Evolutionary conservation across 2,888 invertebrate species (phyloP), one percentile per base, ranked within the genome.

Genomic region (Archips xylosteana): DNA sequence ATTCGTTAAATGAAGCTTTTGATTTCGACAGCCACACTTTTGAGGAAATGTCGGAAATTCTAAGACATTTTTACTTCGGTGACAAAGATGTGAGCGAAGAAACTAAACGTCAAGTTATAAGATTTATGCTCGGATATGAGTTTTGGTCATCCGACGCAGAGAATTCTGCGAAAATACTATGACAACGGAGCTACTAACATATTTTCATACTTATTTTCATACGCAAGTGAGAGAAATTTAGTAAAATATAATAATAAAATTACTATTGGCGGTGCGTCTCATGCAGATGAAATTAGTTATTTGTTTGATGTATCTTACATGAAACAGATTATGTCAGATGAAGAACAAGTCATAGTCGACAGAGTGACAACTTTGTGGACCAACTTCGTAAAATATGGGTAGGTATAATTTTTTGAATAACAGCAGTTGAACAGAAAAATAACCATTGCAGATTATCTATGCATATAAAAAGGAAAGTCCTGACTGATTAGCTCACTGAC

Each of bases 331-430:
- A 66, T 61, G 65, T 49, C 60, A 32, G 39, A 51, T 23, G 76
- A 80, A 51, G 83, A 83, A 67, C 78, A 81, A 63, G 13, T 77
- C 8, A 72, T 78, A 12, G 78, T 82, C 45, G 79, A 82, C 49
- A 79, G 79, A 49, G 79, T 87, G n/a, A 84, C 83, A 4, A 80
- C 78, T 10, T 57, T 85, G 42, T 85, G 85, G 85, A 75, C 85
- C 0, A 85, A 86, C 59, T 86, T 86, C 64, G 84, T 78, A 0
- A 87, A 85, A 79, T 81, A 79, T 47, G 81, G 82, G 85, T 85
- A 80, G 39, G 80, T 76, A 64, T 10, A 45, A 4, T 49, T 47
- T 47, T 51, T 49, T 8, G 8, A 23, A 54, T n/a, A n/a, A 9
- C 6, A 54, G 8, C 1, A 49, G 4, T 45, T 39, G 4, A 39